Evolutionary conservation across 1,140 invertebrate genomes (phyloP).

Genomic region (Plectrocnemia conspersa): DNA sequence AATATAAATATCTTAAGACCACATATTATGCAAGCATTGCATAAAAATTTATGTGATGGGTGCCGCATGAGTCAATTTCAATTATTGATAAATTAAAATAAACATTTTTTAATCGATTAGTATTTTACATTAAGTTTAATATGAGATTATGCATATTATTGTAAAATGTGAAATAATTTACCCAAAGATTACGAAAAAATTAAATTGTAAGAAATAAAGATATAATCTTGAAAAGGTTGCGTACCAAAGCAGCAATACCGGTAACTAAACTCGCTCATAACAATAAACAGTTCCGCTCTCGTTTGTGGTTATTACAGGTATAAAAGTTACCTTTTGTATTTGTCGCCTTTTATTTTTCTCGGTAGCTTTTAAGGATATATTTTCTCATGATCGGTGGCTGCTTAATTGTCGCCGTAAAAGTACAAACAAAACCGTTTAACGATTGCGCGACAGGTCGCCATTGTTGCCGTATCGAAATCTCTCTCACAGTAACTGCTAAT

Average conservation of each 20-base stretch:
- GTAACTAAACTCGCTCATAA: slow-evolving; percentile 12
- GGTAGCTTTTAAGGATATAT: slow-evolving; percentile 6
- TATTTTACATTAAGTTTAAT: slow-evolving; percentile 1
- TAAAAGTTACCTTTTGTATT: slow-evolving; percentile 12
- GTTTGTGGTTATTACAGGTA: slow-evolving; percentile 13
- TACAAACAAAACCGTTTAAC: too few relatives aligned
- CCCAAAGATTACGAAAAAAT: too few relatives aligned
- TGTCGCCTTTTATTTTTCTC: slow-evolving; percentile 3
- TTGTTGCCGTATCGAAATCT: too few relatives aligned
- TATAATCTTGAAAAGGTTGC: neutral
- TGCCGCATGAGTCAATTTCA: neutral
- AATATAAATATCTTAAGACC: too few relatives aligned
- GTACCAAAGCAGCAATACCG: neutral
- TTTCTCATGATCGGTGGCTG: slow-evolving; percentile 25
- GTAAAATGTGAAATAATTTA: neutral
- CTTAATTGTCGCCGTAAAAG: neutral
- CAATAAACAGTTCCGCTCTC: slow-evolving; percentile 21
- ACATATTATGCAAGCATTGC: too few relatives aligned
- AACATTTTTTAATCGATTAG: neutral
- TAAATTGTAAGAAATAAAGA: too few relatives aligned
- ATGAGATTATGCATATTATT: neutral
- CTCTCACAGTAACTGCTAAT: too few relatives aligned
- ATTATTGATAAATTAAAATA: neutral
- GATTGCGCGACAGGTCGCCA: too few relatives aligned
- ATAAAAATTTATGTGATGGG: neutral